Evolutionary conservation across 2,888 invertebrate species (phyloP), one percentile per base, ranked within the genome.

Genomic region (Tinea pellionella): DNA sequence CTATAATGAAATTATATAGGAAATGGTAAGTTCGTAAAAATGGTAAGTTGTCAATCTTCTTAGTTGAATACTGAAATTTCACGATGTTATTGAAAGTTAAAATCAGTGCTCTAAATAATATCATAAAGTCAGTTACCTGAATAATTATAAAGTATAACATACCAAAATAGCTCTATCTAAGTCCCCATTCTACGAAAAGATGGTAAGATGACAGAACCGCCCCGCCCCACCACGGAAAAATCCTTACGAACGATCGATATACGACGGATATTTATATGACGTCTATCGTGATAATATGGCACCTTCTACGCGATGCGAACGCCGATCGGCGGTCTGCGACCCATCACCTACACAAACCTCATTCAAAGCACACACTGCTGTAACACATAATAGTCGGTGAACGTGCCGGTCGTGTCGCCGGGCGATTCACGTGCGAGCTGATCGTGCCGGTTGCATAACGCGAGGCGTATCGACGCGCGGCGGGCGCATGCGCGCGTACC

Each of bases 401-500:
- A 4, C 47, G 15, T 47, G 15, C 24, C 24, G 47, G 16, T 47
- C 2, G 15, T 47, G 9, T 37, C 2, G 47, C 47, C 15, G 15
- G 47, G 37, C 37, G 9, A n/a, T 37, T 37, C 37, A 37, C 47
- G 47, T 16, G 47, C 47, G 47, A 47, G 60, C 60, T 58, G 55
- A 32, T 67, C 67, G 66, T 68, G 77, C 77, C 78, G 78, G 59
- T 60, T 56, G 56, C 60, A 60, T 56, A 61, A 59, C 57, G 57
- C 57, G 47, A 60, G 59, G 59, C 69, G 73, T 70, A 65, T 66
- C 65, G 69, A 66, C 64, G 63, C 63, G 63, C 59, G 67, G 64
- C 68, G 75, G 71, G 75, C 75, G 75, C 73, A 75, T 71, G 69
- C 73, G 71, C 72, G 74, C 89, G 89, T 89, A 99, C 99, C 98